Evolutionary conservation across 2,113 vertebrate species (phyloP).

Genomic region (Okapia johnstoni): DNA sequence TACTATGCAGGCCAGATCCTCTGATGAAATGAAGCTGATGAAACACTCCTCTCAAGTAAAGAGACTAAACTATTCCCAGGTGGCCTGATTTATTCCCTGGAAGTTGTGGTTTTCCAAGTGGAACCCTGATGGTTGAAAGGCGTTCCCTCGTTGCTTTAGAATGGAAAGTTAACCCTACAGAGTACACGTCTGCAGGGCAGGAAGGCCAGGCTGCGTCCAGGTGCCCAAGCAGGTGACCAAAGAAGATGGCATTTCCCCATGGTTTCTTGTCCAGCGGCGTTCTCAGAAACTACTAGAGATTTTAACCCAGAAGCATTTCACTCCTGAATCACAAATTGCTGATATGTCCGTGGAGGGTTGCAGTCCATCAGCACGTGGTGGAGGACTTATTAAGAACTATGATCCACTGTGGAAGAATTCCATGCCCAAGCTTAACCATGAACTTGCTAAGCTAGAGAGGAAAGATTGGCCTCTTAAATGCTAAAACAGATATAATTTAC

Average conservation of each 20-base stretch:
- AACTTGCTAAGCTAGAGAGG: background rate
- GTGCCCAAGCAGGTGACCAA: background rate
- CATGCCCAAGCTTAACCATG: background rate
- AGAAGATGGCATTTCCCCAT: rapidly evolving
- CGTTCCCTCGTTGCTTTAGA: background rate
- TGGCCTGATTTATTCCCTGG: constrained; percentile 55
- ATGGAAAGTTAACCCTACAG: constrained; percentile 31
- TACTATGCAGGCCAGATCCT: constrained; percentile 21
- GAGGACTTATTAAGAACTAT: background rate
- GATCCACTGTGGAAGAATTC: background rate
- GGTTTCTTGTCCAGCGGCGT: rapidly evolving
- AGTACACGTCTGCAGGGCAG: background rate
- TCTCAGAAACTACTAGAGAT: background rate
- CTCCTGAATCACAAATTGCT: background rate
- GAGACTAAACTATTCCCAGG: constrained; percentile 46
- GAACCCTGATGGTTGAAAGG: constrained; percentile 15
- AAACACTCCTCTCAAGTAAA: constrained; percentile 53
- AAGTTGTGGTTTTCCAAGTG: constrained; percentile 58
- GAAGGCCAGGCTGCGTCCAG: background rate
- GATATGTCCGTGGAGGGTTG: background rate
- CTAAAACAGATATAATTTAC: background rate
- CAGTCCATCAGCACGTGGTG: rapidly evolving
- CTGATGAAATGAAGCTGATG: constrained; percentile 49
- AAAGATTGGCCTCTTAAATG: background rate
- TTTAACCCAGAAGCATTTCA: background rate